These are phyloP conservation scores for Helicoverpa zea DNA, from an alignment of 1,140 invertebrate species.

Conservation along the genomic window DNA sequence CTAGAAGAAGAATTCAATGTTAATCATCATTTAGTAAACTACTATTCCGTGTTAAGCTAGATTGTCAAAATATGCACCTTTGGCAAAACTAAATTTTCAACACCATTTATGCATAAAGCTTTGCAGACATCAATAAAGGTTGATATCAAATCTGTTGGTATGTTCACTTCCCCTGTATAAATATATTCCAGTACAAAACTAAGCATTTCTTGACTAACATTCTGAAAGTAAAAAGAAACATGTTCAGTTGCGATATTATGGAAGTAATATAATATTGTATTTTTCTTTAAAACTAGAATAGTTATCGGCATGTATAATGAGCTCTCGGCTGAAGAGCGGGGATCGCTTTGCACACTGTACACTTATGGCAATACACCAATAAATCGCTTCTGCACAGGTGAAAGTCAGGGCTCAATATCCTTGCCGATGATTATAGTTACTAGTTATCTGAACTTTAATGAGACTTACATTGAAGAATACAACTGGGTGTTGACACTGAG, in stretches of 20 bases:
- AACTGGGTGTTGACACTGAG: conserved; percentile 92
- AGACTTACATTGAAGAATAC: conserved; percentile 87
- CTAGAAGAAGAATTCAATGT: not conserved
- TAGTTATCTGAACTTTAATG: too few species aligned
- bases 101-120: conserved; percentile 60
- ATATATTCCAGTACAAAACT: conserved; percentile 67
- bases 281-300: too few species aligned
- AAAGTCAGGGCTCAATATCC: too few species aligned
- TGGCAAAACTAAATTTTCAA: conserved; percentile 49
- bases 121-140: conserved; percentile 62
- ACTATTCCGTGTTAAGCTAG: not conserved
- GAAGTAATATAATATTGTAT: too few species aligned
- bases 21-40: not conserved
- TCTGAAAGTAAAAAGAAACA: conserved; percentile 58
- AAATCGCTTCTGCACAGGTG: too few species aligned
- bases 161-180: conserved; percentile 67
- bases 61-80: conserved; percentile 13
- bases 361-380: too few species aligned
- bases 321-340: too few species aligned
- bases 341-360: too few species aligned
- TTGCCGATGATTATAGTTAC: too few species aligned
- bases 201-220: conserved; percentile 61
- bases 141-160: conserved; percentile 55
- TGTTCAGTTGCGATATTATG: not conserved
- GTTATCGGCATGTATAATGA: too few species aligned